A percentile compares a stretch with the other conserved stretches of the same genome.
phyloP scores from a whole-genome alignment of 2,888 invertebrate genomes.

The Torymus texanus region DNA sequence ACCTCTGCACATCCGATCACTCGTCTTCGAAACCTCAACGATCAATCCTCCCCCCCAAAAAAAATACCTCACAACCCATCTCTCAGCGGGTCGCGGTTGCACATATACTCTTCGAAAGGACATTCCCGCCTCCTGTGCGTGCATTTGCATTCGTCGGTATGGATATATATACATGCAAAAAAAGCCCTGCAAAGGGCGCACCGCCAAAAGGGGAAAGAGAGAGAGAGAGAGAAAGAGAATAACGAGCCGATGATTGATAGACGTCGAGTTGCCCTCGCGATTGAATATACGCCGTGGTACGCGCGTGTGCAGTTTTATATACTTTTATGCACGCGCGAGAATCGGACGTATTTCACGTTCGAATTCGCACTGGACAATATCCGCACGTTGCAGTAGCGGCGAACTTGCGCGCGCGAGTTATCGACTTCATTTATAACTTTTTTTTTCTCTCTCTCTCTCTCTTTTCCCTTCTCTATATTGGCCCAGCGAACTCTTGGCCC shows the following conservation, averaged over 20 bases:
- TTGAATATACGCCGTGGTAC: slow-evolving; percentile 36
- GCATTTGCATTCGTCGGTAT: too few species aligned
- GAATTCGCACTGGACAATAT: slow-evolving; percentile 23
- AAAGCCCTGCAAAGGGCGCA: not conserved
- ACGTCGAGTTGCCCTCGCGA: slow-evolving; percentile 28
- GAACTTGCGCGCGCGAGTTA: slow-evolving; percentile 23
- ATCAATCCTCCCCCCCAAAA: too few species aligned
- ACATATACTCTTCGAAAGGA: too few species aligned
- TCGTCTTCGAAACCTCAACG: too few species aligned
- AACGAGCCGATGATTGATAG: slow-evolving; percentile 38
- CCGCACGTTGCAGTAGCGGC: not conserved
- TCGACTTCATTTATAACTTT: slow-evolving; percentile 49
- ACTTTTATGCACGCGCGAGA: slow-evolving; percentile 15
- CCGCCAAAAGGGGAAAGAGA: slow-evolving; percentile 42
- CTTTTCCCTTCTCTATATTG: not conserved
- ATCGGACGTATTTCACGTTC: slow-evolving; percentile 20
- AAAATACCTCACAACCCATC: too few species aligned
- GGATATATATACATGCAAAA: too few species aligned
- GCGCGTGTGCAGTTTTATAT: not conserved
- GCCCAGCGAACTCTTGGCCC: not conserved
- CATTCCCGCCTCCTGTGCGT: too few species aligned
- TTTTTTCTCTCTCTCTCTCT: slow-evolving; percentile 13
- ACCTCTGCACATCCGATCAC: too few species aligned
- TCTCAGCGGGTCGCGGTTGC: too few species aligned
- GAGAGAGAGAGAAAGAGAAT: slow-evolving; percentile 17